phyloP scores from a whole-genome alignment of 2,888 invertebrate genomes.

The Trichopoda pennipes region DNA sequence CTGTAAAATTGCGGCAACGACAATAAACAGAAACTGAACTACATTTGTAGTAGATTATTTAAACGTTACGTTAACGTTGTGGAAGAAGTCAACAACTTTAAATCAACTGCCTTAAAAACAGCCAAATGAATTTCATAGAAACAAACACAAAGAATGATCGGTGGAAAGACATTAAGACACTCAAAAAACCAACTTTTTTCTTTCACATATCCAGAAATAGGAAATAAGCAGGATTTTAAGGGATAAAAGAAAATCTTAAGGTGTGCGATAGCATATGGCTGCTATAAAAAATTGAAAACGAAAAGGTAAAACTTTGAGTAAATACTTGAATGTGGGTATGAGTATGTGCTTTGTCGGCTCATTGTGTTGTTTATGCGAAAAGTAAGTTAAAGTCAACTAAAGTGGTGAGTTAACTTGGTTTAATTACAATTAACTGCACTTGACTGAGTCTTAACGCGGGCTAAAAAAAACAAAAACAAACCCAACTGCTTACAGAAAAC shows the following conservation, averaged over 20 bases:
- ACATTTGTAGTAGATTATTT: constrained; percentile 70
- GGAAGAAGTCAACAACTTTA: constrained; percentile 72
- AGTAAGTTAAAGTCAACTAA: constrained; percentile 66
- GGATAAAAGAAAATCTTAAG: constrained; percentile 63
- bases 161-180: constrained; percentile 20
- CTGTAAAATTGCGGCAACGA: constrained; percentile 22
- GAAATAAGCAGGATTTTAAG: constrained; percentile 65
- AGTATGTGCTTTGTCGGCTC: constrained; percentile 25
- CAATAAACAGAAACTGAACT: constrained; percentile 55
- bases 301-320: constrained; percentile 15
- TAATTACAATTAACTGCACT: constrained; percentile 80
- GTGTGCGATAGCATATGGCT: constrained; percentile 64
- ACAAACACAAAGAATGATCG: background rate
- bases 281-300: constrained; percentile 13
- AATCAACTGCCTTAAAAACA: constrained; percentile 66
- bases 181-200: constrained; percentile 46
- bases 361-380: constrained; percentile 58
- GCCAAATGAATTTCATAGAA: constrained; percentile 38
- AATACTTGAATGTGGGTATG: constrained; percentile 1
- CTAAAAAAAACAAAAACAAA: no score
- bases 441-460: constrained; percentile 66
- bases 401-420: constrained; percentile 75
- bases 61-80: constrained; percentile 70
- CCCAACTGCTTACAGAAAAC: background rate
- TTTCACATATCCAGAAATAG: constrained; percentile 58